Percentiles rank a stretch among this genome's conserved stretches.
Conservation (phyloP, 2,113 vertebrate genomes). For the Corythornis madagascariensis region DNA sequence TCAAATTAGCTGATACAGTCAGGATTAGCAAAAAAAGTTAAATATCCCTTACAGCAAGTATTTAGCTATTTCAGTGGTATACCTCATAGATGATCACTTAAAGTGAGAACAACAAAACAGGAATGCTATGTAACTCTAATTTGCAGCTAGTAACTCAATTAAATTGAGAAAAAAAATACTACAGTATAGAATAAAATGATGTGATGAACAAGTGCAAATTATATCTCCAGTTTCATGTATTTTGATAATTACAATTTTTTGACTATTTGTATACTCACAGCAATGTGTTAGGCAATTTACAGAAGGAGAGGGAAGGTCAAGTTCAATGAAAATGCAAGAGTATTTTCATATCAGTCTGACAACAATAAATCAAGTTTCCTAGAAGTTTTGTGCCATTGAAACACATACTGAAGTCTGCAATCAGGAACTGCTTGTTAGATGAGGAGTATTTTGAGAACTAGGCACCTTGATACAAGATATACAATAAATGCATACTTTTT, state of each 20-base stretch:
- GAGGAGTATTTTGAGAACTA: background rate
- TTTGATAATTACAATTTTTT: conserved; percentile 33
- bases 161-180: conserved; percentile 18
- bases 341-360: background rate
- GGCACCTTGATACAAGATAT: background rate
- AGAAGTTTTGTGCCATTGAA: background rate
- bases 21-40: background rate
- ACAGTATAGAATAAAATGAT: background rate
- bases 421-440: fast-evolving
- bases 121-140: background rate
- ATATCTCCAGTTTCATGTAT: background rate
- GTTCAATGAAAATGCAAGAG: background rate
- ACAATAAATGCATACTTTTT: no score
- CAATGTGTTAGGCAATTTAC: conserved; percentile 9
- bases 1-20: background rate
- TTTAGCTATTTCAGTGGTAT: background rate
- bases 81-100: background rate
- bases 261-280: background rate
- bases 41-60: background rate
- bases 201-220: conserved; percentile 30
- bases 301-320: background rate
- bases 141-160: conserved; percentile 22
- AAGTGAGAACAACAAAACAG: background rate
- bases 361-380: background rate
- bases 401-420: background rate